Conservation (phyloP, 2,797 vertebrate species). For the Leuciscus waleckii region DNA sequence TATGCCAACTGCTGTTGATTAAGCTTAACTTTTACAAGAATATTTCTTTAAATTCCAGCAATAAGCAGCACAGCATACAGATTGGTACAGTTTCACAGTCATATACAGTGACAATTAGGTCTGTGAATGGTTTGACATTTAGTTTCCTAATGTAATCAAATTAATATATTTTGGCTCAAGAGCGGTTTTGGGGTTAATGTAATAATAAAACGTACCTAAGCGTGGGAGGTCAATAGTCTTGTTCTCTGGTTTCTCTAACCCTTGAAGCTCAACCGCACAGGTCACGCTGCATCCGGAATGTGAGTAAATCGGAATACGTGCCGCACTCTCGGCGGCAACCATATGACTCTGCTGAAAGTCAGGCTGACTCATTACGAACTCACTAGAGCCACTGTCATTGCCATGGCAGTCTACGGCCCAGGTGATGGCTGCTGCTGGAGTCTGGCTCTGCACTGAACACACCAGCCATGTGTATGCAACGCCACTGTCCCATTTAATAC, state of each 20-base stretch:
- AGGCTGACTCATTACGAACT: slow-evolving; percentile 10
- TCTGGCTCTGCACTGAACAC: slow-evolving; percentile 69
- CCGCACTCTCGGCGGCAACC: slow-evolving; percentile 56
- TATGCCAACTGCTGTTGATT: not conserved
- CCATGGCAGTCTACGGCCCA: slow-evolving; percentile 64
- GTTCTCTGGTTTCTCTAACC: slow-evolving; percentile 63
- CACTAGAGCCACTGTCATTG: slow-evolving; percentile 32
- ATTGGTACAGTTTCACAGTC: not conserved
- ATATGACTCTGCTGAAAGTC: slow-evolving; percentile 57
- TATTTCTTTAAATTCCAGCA: not conserved
- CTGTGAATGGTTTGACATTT: not conserved
- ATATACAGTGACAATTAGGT: not conserved
- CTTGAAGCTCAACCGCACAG: slow-evolving; percentile 70
- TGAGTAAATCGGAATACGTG: slow-evolving; percentile 64
- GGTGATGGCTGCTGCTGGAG: slow-evolving; percentile 65
- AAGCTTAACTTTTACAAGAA: not conserved
- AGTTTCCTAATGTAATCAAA: not conserved
- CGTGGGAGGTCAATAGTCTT: slow-evolving; percentile 65
- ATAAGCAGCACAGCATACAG: not conserved
- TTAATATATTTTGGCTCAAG: not conserved
- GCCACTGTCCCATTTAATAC: slow-evolving; percentile 64
- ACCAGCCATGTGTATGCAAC: slow-evolving; percentile 60
- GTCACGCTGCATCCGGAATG: slow-evolving; percentile 72
- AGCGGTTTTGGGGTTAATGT: not conserved
- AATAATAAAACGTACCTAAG: slow-evolving; percentile 63